A percentile compares a stretch with the other conserved stretches of the same genome.
These are phyloP conservation scores for Glareola pratincola DNA, from an alignment of 2,113 vertebrate species.

Conservation along the genomic window DNA sequence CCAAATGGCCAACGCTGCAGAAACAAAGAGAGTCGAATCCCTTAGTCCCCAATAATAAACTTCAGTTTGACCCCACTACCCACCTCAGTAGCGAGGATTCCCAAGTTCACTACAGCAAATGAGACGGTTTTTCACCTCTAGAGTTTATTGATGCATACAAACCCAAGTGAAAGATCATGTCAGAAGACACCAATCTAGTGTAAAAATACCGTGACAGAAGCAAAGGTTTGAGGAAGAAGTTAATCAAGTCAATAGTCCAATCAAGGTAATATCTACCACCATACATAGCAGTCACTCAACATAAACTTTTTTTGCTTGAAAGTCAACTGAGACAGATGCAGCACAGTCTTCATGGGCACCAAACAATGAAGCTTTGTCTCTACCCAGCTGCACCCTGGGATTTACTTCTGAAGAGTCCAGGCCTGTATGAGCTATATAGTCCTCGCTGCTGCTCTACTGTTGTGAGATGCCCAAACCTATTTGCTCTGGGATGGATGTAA, in stretches of 20 bases:
- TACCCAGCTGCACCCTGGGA: background rate
- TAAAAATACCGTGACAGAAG: slow-evolving; percentile 28
- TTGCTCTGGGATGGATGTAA: background rate
- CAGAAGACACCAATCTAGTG: background rate
- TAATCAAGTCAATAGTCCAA: background rate
- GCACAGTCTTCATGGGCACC: background rate
- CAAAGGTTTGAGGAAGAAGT: background rate
- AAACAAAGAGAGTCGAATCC: background rate
- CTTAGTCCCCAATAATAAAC: background rate
- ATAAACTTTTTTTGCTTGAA: background rate
- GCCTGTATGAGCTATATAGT: background rate
- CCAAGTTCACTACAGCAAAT: background rate
- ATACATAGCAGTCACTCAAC: background rate
- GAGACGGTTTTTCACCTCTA: background rate
- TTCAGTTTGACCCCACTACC: background rate
- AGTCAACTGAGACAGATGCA: background rate
- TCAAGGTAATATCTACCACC: background rate
- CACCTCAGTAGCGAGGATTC: background rate
- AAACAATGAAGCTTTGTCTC: background rate
- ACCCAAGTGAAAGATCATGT: background rate
- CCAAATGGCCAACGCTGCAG: background rate
- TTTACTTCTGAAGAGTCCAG: background rate
- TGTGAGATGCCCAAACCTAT: background rate
- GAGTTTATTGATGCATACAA: background rate
- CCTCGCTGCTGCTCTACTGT: background rate